phyloP scores from a whole-genome alignment of 2,888 invertebrate genomes.

The Drosophila merina region DNA sequence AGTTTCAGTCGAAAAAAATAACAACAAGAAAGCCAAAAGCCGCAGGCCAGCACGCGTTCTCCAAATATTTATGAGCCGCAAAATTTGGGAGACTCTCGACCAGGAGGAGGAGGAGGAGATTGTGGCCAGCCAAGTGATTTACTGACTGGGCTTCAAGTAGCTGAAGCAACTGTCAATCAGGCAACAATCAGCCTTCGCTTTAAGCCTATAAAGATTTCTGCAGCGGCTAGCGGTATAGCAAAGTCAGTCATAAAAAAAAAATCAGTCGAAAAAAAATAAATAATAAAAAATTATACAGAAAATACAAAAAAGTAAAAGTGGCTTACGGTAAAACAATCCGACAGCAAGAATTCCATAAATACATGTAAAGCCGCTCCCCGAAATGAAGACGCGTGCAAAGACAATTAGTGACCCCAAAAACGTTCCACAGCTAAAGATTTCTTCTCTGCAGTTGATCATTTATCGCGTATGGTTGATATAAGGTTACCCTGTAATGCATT shows the following conservation, averaged over 20 bases:
- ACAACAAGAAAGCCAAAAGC: constrained; percentile 35
- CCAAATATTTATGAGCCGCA: constrained; percentile 67
- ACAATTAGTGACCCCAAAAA: constrained; percentile 76
- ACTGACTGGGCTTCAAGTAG: constrained; percentile 74
- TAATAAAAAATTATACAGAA: constrained; percentile 11
- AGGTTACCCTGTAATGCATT: constrained; percentile 54
- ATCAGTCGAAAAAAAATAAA: background rate
- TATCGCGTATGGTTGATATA: constrained; percentile 62
- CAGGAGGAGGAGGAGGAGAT: constrained; percentile 9
- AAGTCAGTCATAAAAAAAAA: background rate
- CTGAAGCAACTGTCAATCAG: constrained; percentile 73
- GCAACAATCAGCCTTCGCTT: constrained; percentile 74
- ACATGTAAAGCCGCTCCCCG: constrained; percentile 35
- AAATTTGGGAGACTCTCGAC: constrained; percentile 1
- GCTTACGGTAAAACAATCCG: constrained; percentile 70
- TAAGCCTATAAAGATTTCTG: constrained; percentile 72
- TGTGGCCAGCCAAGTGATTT: constrained; percentile 63
- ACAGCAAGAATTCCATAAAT: constrained; percentile 39
- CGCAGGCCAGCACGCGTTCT: constrained; percentile 65
- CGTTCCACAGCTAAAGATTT: constrained; percentile 69
- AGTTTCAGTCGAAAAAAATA: constrained; percentile 21
- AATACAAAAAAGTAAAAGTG: constrained; percentile 68
- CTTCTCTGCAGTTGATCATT: constrained; percentile 47
- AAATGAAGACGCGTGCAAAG: constrained; percentile 49
- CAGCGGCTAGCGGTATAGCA: constrained; percentile 41